phyloP scores from a whole-genome alignment of 2,113 vertebrate genomes.

The Tyrannus savana region DNA sequence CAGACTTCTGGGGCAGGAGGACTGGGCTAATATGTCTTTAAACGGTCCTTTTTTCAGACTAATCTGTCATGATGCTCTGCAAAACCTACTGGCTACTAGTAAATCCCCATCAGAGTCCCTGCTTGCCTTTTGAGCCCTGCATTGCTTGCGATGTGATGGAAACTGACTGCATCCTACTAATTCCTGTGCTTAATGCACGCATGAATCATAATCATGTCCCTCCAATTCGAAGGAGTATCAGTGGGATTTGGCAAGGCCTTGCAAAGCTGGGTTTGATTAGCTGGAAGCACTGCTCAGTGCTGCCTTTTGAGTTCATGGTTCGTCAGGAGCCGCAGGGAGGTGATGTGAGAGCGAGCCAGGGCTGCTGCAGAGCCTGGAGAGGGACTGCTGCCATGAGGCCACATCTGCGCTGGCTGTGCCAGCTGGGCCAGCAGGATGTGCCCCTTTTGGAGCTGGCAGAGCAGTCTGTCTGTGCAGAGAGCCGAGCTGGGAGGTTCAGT shows the following conservation, averaged over 20 bases:
- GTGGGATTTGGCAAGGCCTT: not conserved
- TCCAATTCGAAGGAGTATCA: not conserved
- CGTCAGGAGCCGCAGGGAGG: not conserved
- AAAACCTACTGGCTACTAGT: not conserved
- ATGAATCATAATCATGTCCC: not conserved
- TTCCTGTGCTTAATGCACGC: not conserved
- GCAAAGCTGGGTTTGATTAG: not conserved
- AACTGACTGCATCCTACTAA: not conserved
- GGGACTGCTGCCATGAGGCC: not conserved
- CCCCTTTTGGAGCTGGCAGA: not conserved
- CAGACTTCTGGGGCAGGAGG: not conserved
- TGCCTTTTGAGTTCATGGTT: not conserved
- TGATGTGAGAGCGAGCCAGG: not conserved
- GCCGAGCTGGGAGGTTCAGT: not conserved
- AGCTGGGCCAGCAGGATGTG: not conserved
- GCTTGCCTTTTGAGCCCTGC: not conserved
- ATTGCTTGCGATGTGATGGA: not conserved
- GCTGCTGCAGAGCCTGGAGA: not conserved
- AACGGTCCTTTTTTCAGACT: not conserved
- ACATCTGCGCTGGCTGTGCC: fast-evolving
- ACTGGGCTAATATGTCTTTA: not conserved
- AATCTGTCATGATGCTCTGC: not conserved
- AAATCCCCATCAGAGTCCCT: not conserved
- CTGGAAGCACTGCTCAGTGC: not conserved
- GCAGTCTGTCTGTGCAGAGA: not conserved